Conservation (phyloP, 2,113 vertebrate genomes). For the Prunella fulvescens region DNA sequence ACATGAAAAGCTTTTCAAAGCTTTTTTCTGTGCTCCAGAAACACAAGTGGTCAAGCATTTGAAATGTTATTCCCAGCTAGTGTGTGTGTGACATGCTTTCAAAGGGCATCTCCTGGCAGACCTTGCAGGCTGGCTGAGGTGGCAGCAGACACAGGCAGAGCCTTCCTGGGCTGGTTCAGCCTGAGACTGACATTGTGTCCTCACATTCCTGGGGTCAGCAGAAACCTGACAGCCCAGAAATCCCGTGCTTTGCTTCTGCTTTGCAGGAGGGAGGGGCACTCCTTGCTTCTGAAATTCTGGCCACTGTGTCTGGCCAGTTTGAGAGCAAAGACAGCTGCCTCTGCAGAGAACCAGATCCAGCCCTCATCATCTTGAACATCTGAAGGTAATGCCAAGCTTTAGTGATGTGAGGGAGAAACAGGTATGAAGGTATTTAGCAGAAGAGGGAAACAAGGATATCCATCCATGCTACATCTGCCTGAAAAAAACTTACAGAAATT, state of each 20-base stretch:
- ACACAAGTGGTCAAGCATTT: neutral
- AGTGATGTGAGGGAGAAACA: neutral
- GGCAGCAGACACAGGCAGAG: constrained; percentile 7
- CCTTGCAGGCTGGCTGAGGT: neutral
- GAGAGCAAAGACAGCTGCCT: neutral
- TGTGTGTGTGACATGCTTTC: neutral
- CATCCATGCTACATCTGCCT: neutral
- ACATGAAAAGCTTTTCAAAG: neutral
- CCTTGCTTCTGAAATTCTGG: neutral
- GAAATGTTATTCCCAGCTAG: constrained; percentile 18
- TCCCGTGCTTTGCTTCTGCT: neutral
- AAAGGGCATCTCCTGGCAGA: constrained; percentile 14
- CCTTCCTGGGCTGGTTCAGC: neutral
- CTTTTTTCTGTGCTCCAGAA: neutral
- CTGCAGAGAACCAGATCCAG: neutral
- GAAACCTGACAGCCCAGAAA: constrained; percentile 13
- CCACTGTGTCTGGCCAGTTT: neutral
- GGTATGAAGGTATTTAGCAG: neutral
- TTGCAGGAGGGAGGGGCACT: neutral
- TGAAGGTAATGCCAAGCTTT: neutral
- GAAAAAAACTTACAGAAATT: neutral
- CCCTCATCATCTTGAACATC: neutral
- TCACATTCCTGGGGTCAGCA: constrained; percentile 12
- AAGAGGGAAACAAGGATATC: neutral
- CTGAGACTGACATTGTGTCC: neutral